Percentiles rank a stretch among this genome's conserved stretches.
Conservation (phyloP, 2,888 invertebrate species). For the Acronicta alni region DNA sequence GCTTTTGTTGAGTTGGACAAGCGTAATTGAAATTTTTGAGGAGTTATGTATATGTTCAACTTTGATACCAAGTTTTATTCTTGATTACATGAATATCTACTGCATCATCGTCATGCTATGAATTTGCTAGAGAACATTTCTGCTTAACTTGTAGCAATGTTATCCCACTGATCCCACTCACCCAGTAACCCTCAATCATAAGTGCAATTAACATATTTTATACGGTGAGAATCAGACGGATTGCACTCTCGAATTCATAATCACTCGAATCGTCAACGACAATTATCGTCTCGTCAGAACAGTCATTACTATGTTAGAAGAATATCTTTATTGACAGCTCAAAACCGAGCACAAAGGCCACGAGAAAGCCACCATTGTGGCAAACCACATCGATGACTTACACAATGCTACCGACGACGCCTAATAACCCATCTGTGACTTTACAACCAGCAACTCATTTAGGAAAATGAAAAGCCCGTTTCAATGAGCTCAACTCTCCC, state of each 20-base stretch:
- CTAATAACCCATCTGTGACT: constrained; percentile 77
- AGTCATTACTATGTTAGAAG: constrained; percentile 72
- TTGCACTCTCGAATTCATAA: constrained; percentile 62
- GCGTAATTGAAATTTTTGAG: not conserved
- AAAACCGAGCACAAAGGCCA: constrained; percentile 71
- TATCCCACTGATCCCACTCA: constrained; percentile 27
- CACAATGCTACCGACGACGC: constrained; percentile 78
- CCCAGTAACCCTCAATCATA: constrained; percentile 49
- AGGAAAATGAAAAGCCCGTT: constrained; percentile 84
- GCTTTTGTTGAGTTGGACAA: constrained; percentile 4
- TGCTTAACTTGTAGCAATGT: not conserved
- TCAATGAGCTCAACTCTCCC: constrained; percentile 77
- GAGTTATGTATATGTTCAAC: not conserved
- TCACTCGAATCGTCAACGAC: constrained; percentile 65
- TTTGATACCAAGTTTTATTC: too few relatives aligned
- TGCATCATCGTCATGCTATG: not conserved
- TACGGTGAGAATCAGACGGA: constrained; percentile 49
- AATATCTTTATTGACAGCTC: constrained; percentile 83
- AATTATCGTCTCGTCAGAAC: constrained; percentile 72
- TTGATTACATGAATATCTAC: not conserved
- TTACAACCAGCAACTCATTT: constrained; percentile 82
- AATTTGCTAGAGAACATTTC: constrained; percentile 1
- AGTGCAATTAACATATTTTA: constrained; percentile 45
- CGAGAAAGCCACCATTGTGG: constrained; percentile 81
- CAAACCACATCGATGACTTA: constrained; percentile 71